Percentiles rank a stretch among this genome's conserved stretches.
phyloP scores from a whole-genome alignment of 2,888 invertebrate species.

The Acrobasis consociella region DNA sequence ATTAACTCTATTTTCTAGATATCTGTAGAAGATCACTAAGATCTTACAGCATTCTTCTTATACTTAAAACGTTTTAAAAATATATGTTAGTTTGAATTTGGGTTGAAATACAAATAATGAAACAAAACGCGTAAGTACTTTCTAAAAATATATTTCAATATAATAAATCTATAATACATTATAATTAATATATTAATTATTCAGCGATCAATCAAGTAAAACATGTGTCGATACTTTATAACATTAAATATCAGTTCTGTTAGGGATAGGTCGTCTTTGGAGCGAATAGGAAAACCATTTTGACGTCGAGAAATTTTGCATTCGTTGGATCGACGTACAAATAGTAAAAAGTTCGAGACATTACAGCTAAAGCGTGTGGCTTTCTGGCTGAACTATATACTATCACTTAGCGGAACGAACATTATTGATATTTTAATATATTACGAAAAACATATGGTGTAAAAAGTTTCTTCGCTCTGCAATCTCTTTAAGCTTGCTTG shows the following conservation, averaged over 20 bases:
- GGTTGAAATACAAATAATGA: slow-evolving; percentile 13
- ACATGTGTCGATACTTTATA: slow-evolving; percentile 27
- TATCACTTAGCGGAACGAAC: no score
- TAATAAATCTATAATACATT: slow-evolving; percentile 53
- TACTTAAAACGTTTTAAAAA: no score
- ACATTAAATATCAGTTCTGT: slow-evolving; percentile 19
- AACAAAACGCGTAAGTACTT: slow-evolving; percentile 30
- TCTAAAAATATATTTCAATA: slow-evolving; percentile 53
- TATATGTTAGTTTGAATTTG: no score
- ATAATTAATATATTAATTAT: slow-evolving; percentile 43
- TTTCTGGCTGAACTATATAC: no score
- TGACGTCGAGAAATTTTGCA: background rate
- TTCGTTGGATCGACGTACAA: slow-evolving; percentile 2
- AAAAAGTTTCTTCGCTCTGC: no score
- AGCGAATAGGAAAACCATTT: slow-evolving; percentile 12
- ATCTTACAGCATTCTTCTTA: no score
- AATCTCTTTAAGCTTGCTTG: no score
- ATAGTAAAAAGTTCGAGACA: background rate
- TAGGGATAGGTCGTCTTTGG: slow-evolving; percentile 12
- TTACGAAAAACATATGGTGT: no score
- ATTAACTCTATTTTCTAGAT: no score
- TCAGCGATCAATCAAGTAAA: slow-evolving; percentile 32
- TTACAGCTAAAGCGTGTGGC: no score
- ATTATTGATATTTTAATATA: no score
- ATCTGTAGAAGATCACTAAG: no score